Evolutionary conservation across 2,888 invertebrate species (phyloP).

Genomic region (Caenorhabditis virilis): DNA sequence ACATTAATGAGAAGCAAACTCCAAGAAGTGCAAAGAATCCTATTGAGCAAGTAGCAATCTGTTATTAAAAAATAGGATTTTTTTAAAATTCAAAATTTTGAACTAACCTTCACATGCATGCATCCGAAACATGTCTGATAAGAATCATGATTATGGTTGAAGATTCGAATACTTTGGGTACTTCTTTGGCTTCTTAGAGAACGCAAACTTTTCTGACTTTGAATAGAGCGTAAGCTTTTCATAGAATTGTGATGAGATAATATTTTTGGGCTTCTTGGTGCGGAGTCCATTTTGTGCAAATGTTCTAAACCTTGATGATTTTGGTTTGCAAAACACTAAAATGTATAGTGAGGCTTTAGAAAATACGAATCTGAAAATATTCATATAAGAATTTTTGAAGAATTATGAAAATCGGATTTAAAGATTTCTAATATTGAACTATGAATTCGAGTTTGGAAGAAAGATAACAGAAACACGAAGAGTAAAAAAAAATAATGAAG

Average conservation of each 20-base stretch:
- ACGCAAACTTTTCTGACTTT: conserved; percentile 34
- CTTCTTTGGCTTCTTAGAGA: conserved; percentile 42
- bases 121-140: conserved; percentile 52
- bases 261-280: conserved; percentile 32
- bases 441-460: no score
- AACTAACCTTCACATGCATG: conserved; percentile 45
- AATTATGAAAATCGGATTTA: no score
- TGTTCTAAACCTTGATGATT: no score
- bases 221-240: conserved; percentile 35
- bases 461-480: no score
- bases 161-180: conserved; percentile 45
- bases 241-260: conserved; percentile 38
- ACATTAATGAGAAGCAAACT: conserved; percentile 43
- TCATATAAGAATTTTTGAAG: no score
- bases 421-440: no score
- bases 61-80: background rate
- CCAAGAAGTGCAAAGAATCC: conserved; percentile 46
- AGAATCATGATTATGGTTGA: conserved; percentile 51
- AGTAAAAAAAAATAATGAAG: no score
- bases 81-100: background rate
- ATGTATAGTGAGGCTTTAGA: no score
- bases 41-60: conserved; percentile 50
- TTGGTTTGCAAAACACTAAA: no score
- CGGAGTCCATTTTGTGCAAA: conserved; percentile 11
- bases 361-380: no score